phyloP scores from a whole-genome alignment of 1,140 invertebrate genomes.

The Venturia canescens region DNA sequence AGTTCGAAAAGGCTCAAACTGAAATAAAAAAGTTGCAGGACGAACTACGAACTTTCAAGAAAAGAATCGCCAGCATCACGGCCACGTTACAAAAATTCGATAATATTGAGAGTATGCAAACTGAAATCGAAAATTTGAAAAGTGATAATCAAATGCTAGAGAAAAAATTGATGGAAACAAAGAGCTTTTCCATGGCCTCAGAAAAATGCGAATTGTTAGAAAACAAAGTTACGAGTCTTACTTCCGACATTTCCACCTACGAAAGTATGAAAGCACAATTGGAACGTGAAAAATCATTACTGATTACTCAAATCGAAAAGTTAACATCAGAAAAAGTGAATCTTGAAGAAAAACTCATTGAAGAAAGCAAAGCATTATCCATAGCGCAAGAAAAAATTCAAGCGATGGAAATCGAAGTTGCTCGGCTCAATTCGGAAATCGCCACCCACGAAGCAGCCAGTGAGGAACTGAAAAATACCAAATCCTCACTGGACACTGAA shows the following conservation, averaged over 20 bases:
- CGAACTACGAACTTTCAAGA: slow-evolving; percentile 35
- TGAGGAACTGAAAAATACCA: slow-evolving; percentile 51
- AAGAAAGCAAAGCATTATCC: background rate
- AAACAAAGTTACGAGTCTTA: slow-evolving; percentile 22
- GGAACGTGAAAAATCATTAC: slow-evolving; percentile 11
- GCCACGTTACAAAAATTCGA: slow-evolving; percentile 57
- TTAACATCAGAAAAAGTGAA: slow-evolving; percentile 55
- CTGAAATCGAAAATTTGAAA: slow-evolving; percentile 40
- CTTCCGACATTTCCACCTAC: slow-evolving; percentile 49
- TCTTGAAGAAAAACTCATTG: slow-evolving; percentile 21
- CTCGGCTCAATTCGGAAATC: slow-evolving; percentile 16
- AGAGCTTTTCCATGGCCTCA: background rate
- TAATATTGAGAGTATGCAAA: slow-evolving; percentile 55
- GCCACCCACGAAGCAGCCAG: background rate
- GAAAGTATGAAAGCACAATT: slow-evolving; percentile 42
- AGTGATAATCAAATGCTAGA: slow-evolving; percentile 33
- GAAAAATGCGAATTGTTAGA: slow-evolving; percentile 30
- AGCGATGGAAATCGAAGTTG: slow-evolving; percentile 14
- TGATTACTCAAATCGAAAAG: slow-evolving; percentile 54
- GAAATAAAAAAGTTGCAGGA: slow-evolving; percentile 50
- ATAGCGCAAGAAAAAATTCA: slow-evolving; percentile 1
- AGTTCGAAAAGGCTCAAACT: slow-evolving; percentile 47
- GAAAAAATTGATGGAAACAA: slow-evolving; percentile 4
- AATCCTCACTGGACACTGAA: slow-evolving; percentile 50
- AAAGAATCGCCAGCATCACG: slow-evolving; percentile 26